Evolutionary conservation across 2,888 invertebrate genomes (phyloP).

Genomic region (Harpalus rufipes): DNA sequence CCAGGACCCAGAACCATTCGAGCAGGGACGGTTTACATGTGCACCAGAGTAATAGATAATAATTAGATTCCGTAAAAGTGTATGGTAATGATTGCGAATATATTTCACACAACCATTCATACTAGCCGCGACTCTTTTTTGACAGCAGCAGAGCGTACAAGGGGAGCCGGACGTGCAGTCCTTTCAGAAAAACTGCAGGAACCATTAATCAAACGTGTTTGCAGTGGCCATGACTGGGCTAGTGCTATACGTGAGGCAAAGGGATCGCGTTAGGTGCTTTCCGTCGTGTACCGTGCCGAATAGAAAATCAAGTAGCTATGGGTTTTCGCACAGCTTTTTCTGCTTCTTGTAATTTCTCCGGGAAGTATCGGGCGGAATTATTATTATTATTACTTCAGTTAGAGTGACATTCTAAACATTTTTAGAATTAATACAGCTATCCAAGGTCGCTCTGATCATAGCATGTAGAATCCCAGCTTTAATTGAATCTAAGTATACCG

Average conservation of each 20-base stretch:
- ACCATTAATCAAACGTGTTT: conserved; percentile 64
- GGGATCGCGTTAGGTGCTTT: conserved; percentile 21
- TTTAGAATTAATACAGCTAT: too few species aligned
- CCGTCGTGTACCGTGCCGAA: conserved; percentile 1
- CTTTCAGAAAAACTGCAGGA: conserved; percentile 64
- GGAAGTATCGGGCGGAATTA: too few species aligned
- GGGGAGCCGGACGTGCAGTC: conserved; percentile 61
- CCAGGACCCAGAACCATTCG: neutral
- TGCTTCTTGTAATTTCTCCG: too few species aligned
- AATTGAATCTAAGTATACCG: neutral
- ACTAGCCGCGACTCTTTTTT: conserved; percentile 61
- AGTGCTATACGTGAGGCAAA: conserved; percentile 9
- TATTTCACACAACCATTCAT: conserved; percentile 65
- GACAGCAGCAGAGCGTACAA: conserved; percentile 55
- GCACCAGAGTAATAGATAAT: conserved; percentile 58
- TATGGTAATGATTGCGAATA: conserved; percentile 49
- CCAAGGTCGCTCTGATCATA: too few species aligned
- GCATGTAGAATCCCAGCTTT: too few species aligned
- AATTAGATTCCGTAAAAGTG: conserved; percentile 50
- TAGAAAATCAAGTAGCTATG: conserved; percentile 44
- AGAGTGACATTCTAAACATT: too few species aligned
- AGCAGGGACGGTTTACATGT: neutral
- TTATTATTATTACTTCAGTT: too few species aligned
- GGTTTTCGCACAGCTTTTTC: too few species aligned
- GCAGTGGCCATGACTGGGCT: conserved; percentile 32